Percentiles rank a stretch among this genome's conserved stretches.
Evolutionary conservation across 2,797 vertebrate species (phyloP).

Genomic region (Pseudomugil gertrudae): DNA sequence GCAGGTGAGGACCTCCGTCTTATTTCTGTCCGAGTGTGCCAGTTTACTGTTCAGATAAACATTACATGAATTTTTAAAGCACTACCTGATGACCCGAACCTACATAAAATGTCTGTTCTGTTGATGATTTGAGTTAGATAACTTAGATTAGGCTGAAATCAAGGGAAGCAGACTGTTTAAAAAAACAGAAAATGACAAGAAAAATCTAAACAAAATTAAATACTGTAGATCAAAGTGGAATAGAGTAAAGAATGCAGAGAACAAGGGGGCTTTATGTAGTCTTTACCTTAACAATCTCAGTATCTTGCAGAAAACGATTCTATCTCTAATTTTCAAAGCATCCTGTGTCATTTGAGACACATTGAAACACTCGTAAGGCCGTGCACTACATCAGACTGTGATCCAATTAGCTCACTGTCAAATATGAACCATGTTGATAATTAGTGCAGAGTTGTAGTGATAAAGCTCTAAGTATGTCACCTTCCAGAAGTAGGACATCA

Average conservation of each 20-base stretch:
- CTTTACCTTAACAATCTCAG: neutral
- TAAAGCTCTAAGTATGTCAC: conserved; percentile 76
- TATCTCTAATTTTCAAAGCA: conserved; percentile 3
- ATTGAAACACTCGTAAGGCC: conserved; percentile 4
- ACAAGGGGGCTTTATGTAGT: neutral
- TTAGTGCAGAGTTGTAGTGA: conserved; percentile 61
- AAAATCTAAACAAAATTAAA: neutral
- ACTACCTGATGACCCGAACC: conserved; percentile 15
- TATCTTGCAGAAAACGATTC: neutral
- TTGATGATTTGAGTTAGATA: conserved; percentile 26
- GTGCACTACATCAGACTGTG: conserved; percentile 14
- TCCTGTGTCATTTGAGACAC: conserved; percentile 10
- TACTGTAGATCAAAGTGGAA: too few species aligned
- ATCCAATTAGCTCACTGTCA: conserved; percentile 63
- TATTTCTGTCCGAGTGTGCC: conserved; percentile 17
- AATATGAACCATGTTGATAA: conserved; percentile 61
- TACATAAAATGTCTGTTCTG: conserved; percentile 17
- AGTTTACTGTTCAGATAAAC: conserved; percentile 36
- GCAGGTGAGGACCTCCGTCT: conserved; percentile 14
- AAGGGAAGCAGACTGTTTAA: neutral
- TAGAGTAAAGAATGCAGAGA: neutral
- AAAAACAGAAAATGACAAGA: too few species aligned
- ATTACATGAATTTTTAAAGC: conserved; percentile 51
- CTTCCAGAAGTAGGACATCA: conserved; percentile 75
- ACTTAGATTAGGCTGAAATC: neutral